phyloP scores from a whole-genome alignment of 2,888 invertebrate species.

The Agonopterix heracliana region DNA sequence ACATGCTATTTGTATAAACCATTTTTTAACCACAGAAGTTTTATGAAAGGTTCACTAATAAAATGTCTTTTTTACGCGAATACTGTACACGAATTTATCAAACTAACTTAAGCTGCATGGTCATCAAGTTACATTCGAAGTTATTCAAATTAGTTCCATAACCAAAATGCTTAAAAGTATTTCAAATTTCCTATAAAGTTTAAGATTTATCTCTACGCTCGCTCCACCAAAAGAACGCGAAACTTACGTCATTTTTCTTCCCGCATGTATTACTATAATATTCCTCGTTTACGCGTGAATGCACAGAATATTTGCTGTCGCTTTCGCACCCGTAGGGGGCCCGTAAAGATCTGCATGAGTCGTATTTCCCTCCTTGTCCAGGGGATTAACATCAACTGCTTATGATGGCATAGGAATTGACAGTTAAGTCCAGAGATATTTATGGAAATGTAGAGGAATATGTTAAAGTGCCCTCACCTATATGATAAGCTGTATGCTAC shows the following conservation, averaged over 20 bases:
- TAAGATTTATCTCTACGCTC: neutral
- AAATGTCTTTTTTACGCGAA: no score
- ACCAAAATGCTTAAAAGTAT: no score
- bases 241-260: constrained; percentile 52
- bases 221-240: neutral
- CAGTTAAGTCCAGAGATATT: constrained; percentile 50
- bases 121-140: no score
- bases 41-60: no score
- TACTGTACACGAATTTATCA: no score
- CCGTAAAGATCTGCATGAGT: constrained; percentile 51
- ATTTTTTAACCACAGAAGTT: no score
- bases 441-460: constrained; percentile 38
- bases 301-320: constrained; percentile 68
- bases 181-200: neutral
- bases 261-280: constrained; percentile 50
- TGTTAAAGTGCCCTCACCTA: no score
- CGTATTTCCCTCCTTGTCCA: constrained; percentile 52
- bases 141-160: no score
- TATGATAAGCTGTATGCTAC: no score
- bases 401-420: constrained; percentile 64
- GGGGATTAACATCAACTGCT: constrained; percentile 66
- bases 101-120: no score
- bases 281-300: constrained; percentile 70
- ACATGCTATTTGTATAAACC: no score
- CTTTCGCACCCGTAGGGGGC: constrained; percentile 49